Evolutionary conservation across 2,113 vertebrate species (phyloP).

Genomic region (Stigmatopora argus): DNA sequence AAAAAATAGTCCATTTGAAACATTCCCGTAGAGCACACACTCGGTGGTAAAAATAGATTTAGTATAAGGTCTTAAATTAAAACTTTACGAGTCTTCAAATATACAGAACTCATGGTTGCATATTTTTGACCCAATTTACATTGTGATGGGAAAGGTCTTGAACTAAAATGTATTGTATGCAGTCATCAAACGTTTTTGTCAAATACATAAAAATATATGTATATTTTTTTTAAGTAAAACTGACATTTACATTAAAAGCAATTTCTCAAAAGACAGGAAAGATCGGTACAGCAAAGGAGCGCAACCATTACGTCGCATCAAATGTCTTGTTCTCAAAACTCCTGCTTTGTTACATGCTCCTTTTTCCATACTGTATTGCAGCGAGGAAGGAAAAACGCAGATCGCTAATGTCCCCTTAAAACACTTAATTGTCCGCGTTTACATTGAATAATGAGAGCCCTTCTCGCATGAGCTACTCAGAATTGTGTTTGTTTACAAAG

Average conservation of each 20-base stretch:
- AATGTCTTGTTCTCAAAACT: constrained; percentile 17
- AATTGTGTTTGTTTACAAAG: constrained; percentile 53
- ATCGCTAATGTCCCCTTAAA: constrained; percentile 50
- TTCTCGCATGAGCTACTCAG: constrained; percentile 49
- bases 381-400: constrained; percentile 24
- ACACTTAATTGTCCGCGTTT: constrained; percentile 51
- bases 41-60: background rate
- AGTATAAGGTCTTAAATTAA: background rate
- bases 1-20: background rate
- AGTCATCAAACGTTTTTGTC: constrained; percentile 17
- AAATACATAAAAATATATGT: constrained; percentile 29
- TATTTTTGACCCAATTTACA: constrained; percentile 73
- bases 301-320: constrained; percentile 18
- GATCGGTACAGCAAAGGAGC: constrained; percentile 22
- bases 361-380: constrained; percentile 16
- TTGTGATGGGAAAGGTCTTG: constrained; percentile 42
- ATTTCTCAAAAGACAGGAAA: background rate
- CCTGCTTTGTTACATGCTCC: constrained; percentile 15
- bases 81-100: background rate
- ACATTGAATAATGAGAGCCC: constrained; percentile 55
- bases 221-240: constrained; percentile 32
- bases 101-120: no score
- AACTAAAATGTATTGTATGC: constrained; percentile 26
- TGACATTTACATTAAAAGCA: constrained; percentile 12
- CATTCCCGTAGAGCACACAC: background rate